These are phyloP conservation scores for Mormyrus lacerda DNA, from an alignment of 2,113 vertebrate genomes.

Conservation along the genomic window DNA sequence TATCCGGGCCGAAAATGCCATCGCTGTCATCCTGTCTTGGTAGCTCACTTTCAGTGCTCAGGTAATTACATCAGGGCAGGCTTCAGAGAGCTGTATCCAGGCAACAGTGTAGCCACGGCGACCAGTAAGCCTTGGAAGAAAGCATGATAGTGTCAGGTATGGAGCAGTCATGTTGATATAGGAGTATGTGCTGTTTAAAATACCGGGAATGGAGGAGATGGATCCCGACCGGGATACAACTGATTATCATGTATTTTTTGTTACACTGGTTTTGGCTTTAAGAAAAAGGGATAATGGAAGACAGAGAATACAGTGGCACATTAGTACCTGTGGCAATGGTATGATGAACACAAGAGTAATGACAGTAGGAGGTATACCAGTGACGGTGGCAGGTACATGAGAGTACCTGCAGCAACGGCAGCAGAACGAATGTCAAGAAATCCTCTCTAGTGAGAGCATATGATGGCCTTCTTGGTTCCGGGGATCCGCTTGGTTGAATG, in stretches of 20 bases:
- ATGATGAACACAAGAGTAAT: background rate
- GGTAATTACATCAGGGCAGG: slow-evolving; percentile 45
- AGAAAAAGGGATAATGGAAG: background rate
- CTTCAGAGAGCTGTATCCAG: slow-evolving; percentile 46
- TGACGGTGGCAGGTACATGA: background rate
- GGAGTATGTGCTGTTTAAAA: background rate
- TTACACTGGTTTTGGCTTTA: background rate
- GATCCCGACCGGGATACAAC: background rate
- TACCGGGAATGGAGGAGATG: background rate
- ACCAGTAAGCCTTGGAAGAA: slow-evolving; percentile 37
- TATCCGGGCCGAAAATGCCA: background rate
- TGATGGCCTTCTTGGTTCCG: background rate
- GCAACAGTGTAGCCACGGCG: slow-evolving; percentile 49
- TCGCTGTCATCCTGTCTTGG: slow-evolving; percentile 15
- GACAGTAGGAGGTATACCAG: background rate
- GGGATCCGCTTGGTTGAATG: background rate
- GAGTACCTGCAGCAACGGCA: background rate
- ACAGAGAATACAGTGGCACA: background rate
- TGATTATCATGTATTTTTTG: background rate
- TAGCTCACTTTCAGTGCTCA: slow-evolving; percentile 40
- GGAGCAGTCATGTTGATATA: background rate
- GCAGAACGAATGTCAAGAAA: background rate
- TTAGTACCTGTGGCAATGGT: background rate
- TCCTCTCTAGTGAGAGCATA: background rate
- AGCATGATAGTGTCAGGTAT: slow-evolving; percentile 34